Conservation (phyloP, 2,888 invertebrate species). For the Blastobasis lacticolella region DNA sequence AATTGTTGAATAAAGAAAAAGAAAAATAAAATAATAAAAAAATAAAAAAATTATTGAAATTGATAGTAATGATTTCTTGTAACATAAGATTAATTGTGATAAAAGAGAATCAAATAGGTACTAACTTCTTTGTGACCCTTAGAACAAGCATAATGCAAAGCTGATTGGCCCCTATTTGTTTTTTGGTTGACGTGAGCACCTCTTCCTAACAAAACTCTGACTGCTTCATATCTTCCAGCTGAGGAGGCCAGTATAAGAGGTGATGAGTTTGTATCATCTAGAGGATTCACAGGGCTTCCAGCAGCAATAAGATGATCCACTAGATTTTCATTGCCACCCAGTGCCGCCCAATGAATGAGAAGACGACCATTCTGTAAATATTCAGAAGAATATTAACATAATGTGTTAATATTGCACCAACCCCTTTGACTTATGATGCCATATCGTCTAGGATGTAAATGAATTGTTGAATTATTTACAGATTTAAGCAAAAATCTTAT, state of each 20-base stretch:
- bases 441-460: too few species aligned
- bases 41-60: too few species aligned
- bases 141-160: constrained; percentile 89
- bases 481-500: too few species aligned
- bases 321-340: constrained; percentile 84
- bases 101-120: neutral
- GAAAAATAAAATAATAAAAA: too few species aligned
- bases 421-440: too few species aligned
- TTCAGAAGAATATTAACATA: too few species aligned
- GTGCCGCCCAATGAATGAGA: constrained; percentile 85
- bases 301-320: constrained; percentile 79
- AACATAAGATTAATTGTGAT: too few species aligned
- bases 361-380: constrained; percentile 78
- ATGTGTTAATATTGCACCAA: too few species aligned
- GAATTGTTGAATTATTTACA: too few species aligned
- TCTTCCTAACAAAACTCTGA: constrained; percentile 76
- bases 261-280: constrained; percentile 84
- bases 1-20: too few species aligned
- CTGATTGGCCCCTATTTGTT: constrained; percentile 83
- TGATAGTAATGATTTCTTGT: too few species aligned
- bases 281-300: constrained; percentile 79
- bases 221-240: constrained; percentile 81
- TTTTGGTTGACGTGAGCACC: constrained; percentile 83
- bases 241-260: constrained; percentile 87
- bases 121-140: constrained; percentile 84